Base-by-base conservation (phyloP, 2,797 vertebrate genomes). In the Sebastes vulpes region DNA sequence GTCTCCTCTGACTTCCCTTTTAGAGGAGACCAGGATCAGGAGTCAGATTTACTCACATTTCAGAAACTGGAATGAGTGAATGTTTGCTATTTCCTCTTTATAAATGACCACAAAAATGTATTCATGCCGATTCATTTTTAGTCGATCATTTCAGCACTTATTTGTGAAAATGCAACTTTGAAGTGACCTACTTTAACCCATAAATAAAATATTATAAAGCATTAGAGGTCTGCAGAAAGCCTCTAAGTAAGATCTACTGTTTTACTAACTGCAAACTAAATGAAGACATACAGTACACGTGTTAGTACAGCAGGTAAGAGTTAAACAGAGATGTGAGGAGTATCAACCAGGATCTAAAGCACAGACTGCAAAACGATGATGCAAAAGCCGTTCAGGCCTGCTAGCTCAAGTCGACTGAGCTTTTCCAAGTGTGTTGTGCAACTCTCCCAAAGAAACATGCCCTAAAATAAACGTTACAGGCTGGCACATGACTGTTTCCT, bases 401-500 rank as follows among this genome's bases (percentile, higher is more conserved):
- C 23, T 25, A 1, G 1, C 20, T 58, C 58, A 52, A 53, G 26
- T 23, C 26, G 25, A 11, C 18, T 12, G 50, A 3, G 23, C 14
- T 69, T 65, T 65, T 76, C 48, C 10, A 74, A 58, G 18, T 26
- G 25, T 66, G 56, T 79, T 77, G 56, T 50, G 42, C 46, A 68
- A 59, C 52, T 60, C 9, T 25, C 5, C 23, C 26, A 53, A 38
- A 67, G 57, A 53, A 64, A 69, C 29, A 46, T 12, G 70, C 42
- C 53, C 57, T 38, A 63, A 76, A 81, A 63, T 3, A 82, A 68
- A 72, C 38, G 72, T 25, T 16, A 52, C 84, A 77, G 61, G 81
- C 65, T 26, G 76, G 42, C 69, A 86, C 83, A 83, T 86, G 85
- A 89, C 52, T 5, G 23, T 12, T 72, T 81, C 81, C 71, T 56